phyloP scores from a whole-genome alignment of 23 tunicate genomes.

The Styela plicata region DNA sequence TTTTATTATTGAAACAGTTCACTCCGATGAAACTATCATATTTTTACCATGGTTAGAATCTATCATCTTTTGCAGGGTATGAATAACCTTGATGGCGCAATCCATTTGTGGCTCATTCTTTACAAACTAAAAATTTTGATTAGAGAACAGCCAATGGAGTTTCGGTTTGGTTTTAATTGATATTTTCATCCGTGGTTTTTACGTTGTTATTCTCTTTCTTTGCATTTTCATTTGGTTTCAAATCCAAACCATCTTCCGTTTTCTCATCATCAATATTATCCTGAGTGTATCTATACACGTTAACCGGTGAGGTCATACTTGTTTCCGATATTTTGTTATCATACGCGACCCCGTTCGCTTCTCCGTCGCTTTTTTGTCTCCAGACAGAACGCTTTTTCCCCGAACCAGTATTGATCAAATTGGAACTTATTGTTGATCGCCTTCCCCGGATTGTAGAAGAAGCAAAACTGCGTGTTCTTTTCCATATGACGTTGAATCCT shows the following conservation, averaged over 20 bases:
- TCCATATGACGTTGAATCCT: not conserved
- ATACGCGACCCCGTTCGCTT: not conserved
- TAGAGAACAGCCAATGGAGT: too few relatives aligned
- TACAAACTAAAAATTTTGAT: too few relatives aligned
- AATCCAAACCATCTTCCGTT: not conserved
- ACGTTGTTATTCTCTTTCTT: not conserved
- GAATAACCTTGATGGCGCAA: too few relatives aligned
- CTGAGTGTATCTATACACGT: not conserved
- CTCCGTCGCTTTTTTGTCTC: not conserved
- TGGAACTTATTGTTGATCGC: not conserved
- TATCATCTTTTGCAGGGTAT: too few relatives aligned
- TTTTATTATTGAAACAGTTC: too few relatives aligned
- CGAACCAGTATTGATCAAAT: not conserved
- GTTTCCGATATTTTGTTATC: not conserved
- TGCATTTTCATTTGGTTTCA: not conserved
- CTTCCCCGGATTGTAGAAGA: not conserved
- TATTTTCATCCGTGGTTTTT: too few relatives aligned
- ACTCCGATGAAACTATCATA: too few relatives aligned
- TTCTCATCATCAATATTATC: not conserved
- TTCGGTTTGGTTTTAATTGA: too few relatives aligned
- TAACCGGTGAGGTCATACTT: not conserved
- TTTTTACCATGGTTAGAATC: too few relatives aligned
- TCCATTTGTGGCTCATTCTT: too few relatives aligned
- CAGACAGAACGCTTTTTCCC: not conserved
- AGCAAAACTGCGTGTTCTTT: not conserved